These are phyloP conservation scores for Thamnophis elegans DNA, from an alignment of 2,797 vertebrate species.

Conservation along the genomic window DNA sequence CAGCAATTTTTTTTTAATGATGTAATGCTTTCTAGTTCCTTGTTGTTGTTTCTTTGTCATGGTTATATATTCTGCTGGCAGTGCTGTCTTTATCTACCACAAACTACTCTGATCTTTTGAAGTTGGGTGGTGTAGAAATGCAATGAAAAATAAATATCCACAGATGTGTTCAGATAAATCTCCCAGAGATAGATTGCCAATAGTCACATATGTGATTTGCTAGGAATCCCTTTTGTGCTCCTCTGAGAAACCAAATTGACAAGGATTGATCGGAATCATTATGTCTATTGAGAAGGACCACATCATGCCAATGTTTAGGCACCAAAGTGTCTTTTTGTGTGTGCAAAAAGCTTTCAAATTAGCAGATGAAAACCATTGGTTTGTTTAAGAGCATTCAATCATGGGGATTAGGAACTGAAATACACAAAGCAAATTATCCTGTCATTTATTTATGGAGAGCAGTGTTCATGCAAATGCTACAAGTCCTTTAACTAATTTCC, in stretches of 20 bases:
- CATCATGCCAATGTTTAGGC: conserved; percentile 26
- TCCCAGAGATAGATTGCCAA: conserved; percentile 27
- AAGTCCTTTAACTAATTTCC: neutral
- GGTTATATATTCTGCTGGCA: neutral
- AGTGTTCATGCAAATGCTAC: conserved; percentile 10
- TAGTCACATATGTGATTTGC: conserved; percentile 37
- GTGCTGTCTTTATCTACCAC: neutral
- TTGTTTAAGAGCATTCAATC: conserved; percentile 26
- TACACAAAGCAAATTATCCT: conserved; percentile 17
- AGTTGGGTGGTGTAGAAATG: neutral
- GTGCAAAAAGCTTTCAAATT: conserved; percentile 28
- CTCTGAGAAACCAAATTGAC: conserved; percentile 36
- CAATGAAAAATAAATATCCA: conserved; percentile 25
- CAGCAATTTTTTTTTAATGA: neutral
- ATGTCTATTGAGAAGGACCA: conserved; percentile 32
- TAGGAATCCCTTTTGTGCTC: conserved; percentile 17
- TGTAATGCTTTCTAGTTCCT: neutral
- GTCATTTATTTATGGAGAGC: conserved; percentile 6
- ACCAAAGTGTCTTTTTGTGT: conserved; percentile 16
- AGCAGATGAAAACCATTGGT: conserved; percentile 24
- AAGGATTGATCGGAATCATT: conserved; percentile 38
- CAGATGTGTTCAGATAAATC: conserved; percentile 10
- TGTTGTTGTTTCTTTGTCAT: neutral
- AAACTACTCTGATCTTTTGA: neutral
- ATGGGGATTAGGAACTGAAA: conserved; percentile 19